Percentiles rank a stretch among this genome's conserved stretches.
These are phyloP conservation scores for Myotis yumanensis DNA, from an alignment of 2,113 vertebrate genomes.

Conservation along the genomic window DNA sequence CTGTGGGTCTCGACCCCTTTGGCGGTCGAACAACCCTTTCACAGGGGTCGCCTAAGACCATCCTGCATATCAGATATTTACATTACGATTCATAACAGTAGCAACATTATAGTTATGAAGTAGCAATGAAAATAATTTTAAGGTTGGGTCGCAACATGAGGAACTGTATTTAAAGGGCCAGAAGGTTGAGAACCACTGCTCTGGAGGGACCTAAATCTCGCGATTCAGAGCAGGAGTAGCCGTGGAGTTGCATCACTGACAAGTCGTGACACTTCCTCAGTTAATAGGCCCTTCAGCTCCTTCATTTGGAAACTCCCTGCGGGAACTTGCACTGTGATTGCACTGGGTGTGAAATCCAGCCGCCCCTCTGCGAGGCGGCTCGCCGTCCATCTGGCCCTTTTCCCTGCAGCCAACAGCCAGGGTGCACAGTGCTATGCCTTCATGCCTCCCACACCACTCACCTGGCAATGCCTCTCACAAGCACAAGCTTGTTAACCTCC, in stretches of 20 bases:
- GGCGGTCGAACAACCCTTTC: no score
- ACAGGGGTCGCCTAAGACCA: no score
- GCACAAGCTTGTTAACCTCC: not conserved
- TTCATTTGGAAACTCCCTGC: not conserved
- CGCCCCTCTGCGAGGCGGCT: not conserved
- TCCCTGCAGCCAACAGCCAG: not conserved
- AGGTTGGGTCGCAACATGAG: no score
- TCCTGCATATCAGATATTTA: no score
- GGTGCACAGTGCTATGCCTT: not conserved
- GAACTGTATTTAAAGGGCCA: no score
- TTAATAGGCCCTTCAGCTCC: not conserved
- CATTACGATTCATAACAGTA: no score
- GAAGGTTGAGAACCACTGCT: not conserved
- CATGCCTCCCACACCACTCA: accelerated
- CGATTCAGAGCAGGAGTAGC: not conserved
- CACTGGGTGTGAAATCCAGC: not conserved
- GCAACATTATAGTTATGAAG: no score
- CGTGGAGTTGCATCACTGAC: not conserved
- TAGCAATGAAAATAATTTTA: no score
- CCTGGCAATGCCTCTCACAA: not conserved
- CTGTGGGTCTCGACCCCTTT: no score
- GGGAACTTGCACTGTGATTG: not conserved
- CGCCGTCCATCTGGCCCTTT: not conserved
- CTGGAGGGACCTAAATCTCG: not conserved
- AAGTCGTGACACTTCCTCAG: not conserved